Evolutionary conservation across 1,140 invertebrate species (phyloP), one percentile per base, ranked within the genome.

Genomic region (Drusus annulatus): DNA sequence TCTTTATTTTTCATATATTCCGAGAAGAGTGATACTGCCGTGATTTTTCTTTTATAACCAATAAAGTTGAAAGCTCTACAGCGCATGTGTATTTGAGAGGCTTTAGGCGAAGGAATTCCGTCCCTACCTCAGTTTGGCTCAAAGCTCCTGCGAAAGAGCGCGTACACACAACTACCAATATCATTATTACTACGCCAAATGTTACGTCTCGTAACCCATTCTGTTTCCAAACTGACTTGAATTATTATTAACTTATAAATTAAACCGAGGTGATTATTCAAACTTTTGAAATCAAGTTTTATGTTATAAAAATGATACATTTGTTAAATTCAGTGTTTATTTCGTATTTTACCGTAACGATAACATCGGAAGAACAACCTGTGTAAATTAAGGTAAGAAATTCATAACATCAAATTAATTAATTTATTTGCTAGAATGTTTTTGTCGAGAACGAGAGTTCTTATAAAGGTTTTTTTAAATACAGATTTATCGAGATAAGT

Each of bases 1-100:
- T 0, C 36, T 60, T n/a, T 25, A 60, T 25, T 25, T 60, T 60
- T 60, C 58, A 60, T 60, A 71, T 71, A 71, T 21, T 51, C 45
- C 19, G 16, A 13, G 50, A 71, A 52, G 8, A 54, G 50, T 51
- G 68, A 71, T 52, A 52, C 19, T 7, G 51, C 21, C 17, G 68
- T 71, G 68, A 71, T 71, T 71, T 71, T 65, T 65, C 23, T 65
- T 71, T 71, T 71, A 75, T 17, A 56, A 31, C 71, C 71, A 75
- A 75, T 75, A 75, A 60, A 56, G 52, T 75, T 75, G 60, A 75
- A 75, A 75, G 52, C 71, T 58, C 31, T 17, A 75, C 71, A 19
- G 71, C 71, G 71, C 71, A 75, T 75, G 71, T 75, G 52, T 75
- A 75, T 23, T 23, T 36, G 71, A 25, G 54, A 28, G 51, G 25